Evolutionary conservation across 2,797 vertebrate genomes (phyloP).

Genomic region (Thamnophis elegans): DNA sequence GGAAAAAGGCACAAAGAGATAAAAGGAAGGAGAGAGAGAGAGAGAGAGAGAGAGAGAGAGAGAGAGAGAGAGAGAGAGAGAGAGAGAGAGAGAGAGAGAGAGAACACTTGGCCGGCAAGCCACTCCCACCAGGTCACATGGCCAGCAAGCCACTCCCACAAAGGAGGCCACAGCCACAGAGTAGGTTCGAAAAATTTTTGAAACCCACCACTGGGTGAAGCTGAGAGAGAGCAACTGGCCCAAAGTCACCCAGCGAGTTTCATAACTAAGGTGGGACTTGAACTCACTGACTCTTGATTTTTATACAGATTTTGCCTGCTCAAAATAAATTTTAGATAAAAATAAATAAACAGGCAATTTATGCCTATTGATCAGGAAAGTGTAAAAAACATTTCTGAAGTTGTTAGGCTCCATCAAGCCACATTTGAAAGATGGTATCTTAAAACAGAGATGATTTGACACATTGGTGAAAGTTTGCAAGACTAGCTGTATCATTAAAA

Average conservation of each 20-base stretch:
- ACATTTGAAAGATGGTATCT: not conserved
- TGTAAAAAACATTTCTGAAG: not conserved
- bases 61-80: no score
- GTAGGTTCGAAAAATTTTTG: no score
- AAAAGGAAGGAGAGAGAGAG: no score
- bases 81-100: no score
- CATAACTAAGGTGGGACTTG: not conserved
- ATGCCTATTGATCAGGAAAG: not conserved
- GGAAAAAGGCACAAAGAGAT: no score
- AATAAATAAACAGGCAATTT: not conserved
- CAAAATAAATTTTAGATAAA: not conserved
- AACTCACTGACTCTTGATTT: not conserved
- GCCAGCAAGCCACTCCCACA: no score
- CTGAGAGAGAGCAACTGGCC: not conserved
- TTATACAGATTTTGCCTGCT: not conserved
- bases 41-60: no score
- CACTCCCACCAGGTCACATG: no score
- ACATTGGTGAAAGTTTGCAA: not conserved
- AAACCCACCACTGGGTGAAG: no score
- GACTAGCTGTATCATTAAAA: not conserved
- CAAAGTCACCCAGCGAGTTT: not conserved
- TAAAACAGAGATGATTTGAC: not conserved
- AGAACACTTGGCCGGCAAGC: no score
- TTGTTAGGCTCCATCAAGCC: not conserved
- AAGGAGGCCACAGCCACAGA: no score